Evolutionary conservation across 2,113 vertebrate species (phyloP), one percentile per base, ranked within the genome.

Genomic region (Herpetotheres cachinnans): DNA sequence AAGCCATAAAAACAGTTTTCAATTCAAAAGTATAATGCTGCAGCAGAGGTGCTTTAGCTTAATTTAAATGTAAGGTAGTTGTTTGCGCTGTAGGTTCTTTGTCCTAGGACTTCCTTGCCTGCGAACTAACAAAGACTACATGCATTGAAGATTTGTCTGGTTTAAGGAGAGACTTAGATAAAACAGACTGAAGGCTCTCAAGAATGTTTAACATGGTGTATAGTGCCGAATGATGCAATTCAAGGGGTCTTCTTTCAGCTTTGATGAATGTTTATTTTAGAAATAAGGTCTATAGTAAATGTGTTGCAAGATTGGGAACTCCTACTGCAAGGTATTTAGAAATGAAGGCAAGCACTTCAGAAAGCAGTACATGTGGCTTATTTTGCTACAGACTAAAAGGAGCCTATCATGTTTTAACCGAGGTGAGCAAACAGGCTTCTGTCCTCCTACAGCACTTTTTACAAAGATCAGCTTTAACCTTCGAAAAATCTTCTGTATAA

Each of bases 1-100:
- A 38, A 87, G 17, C 77, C 44, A 88, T 46, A 77, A 86, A 92
- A 61, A 12, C 26, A 82, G 47, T 79, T 88, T 92, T 92, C 52
- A 62, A 8, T 78, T 94, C 59, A 83, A 61, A 92, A 55, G 32
- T 40, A 44, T 56, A 89, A 62, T 49, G 25, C 24, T 83, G 22
- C 32, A 86, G 27, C 29, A 65, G 49, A 46, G 13, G 62, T 42
- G 11, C 4, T 88, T 70, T 32, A 81, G 20, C 50, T 80, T 44
- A 59, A 56, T 76, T n/a, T 72, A 79, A 82, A 76, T 46, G 26
- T 65, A 70, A 88, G 20, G 25, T 79, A 77, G 29, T n/a, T 82
- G 18, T 49, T 90, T 8, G 2, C 21, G 38, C 15, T 59, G 6
- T 54, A 62, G 11, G 1, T 69, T 59, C 26, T 81, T 74, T 88